Base-by-base conservation (phyloP, 2,113 vertebrate genomes). In the Callocephalon fimbriatum region DNA sequence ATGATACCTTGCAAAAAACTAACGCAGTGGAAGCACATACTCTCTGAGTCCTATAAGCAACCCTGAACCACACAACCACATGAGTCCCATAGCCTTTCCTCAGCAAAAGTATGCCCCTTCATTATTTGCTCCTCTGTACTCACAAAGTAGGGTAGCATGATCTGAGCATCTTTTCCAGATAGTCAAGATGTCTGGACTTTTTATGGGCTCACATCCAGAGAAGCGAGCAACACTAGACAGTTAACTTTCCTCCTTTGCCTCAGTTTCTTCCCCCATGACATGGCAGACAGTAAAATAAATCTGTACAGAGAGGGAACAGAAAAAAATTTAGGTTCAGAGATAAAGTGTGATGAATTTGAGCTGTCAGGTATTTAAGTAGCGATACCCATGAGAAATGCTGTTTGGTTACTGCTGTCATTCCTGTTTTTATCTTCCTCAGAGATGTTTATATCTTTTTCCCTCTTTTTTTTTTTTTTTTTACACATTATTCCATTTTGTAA, bases 291-390 rank as follows among this genome's bases (percentile, higher is more conserved):
- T 18, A 65, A 79, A 83, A 92, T 53, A 26, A 45, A 53, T 80
- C 38, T 71, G 7, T 70, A 59, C 25, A 38, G 26, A 84, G 54
- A 73, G 87, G 26, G 9, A 86, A n/a, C 35, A 6, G 38, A 70
- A 88, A 73, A 86, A 63, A 40, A 4, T 44, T 86, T 62, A 44
- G 29, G n/a, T 83, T 86, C 42, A 74, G 74, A 83, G 51, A 74
- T 86, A 86, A 86, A 40, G 9, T 76, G 65, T 81, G 68, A 93
- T 93, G 16, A 62, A 95, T 93, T 61, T 65, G 47, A 93, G 25
- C 68, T 93, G 59, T 77, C 78, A 88, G 38, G 8, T 83, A 59
- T 74, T 90, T 86, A 77, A 91, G 54, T 50, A 88, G 12, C 40
- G 72, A 71, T 29, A 91, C 32, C 61, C 72, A 42, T 56, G 56